Conservation (phyloP, 2,113 vertebrate genomes). For the Fukomys damarensis region DNA sequence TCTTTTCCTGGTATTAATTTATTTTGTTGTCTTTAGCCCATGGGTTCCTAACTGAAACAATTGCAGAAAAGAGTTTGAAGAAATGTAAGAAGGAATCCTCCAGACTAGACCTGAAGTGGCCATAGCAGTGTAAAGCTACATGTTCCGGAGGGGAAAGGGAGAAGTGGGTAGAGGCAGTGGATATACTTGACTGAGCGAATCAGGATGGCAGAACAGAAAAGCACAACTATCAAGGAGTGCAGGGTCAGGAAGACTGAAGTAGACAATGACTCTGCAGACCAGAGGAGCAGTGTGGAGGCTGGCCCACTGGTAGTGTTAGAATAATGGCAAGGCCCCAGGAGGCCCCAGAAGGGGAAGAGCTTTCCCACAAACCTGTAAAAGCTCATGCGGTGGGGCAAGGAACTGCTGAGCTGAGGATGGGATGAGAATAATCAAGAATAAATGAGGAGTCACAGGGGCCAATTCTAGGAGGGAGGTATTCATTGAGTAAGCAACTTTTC, state of each 20-base stretch:
- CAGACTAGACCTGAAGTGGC: background rate
- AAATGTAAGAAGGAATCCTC: background rate
- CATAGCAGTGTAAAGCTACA: background rate
- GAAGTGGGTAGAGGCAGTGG: too few species aligned
- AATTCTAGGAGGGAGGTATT: background rate
- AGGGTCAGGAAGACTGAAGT: background rate
- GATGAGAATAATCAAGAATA: background rate
- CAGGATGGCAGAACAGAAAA: background rate
- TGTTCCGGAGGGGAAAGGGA: background rate
- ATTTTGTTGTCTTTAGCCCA: background rate
- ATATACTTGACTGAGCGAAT: background rate
- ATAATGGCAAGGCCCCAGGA: background rate
- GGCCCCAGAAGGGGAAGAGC: background rate
- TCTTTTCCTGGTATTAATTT: background rate
- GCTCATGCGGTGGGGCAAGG: background rate
- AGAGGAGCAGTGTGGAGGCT: background rate
- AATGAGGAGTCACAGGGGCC: background rate
- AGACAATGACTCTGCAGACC: background rate
- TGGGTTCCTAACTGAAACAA: background rate
- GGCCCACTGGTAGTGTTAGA: background rate
- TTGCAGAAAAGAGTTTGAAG: background rate
- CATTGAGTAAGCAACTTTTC: background rate
- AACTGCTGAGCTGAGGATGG: background rate
- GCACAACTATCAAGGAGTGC: background rate
- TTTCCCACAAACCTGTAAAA: too few species aligned